Evolutionary conservation across 1,140 invertebrate genomes (phyloP), one percentile per base, ranked within the genome.

Genomic region (Sarcophaga bullata): DNA sequence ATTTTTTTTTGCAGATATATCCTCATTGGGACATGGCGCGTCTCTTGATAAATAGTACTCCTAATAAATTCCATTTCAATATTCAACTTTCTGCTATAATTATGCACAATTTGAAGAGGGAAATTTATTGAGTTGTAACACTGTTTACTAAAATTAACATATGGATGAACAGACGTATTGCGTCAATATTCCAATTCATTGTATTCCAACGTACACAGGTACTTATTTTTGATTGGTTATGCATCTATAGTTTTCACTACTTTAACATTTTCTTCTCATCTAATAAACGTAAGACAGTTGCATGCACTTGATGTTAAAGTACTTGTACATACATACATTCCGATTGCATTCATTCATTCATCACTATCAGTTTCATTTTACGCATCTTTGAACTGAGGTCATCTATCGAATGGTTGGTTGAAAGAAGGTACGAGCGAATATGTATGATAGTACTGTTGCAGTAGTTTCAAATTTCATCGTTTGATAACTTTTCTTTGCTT

Each of bases 21-120:
- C 4, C 25, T 37, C 25, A 37, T 37, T 37, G 25, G 25, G 25
- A 37, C 4, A 37, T 37, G 4, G 25, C 25, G 4, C 25, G 4
- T 37, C 4, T 37, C 25, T 37, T 37, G 4, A 37, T 37, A 37
- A 37, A 37, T 37, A 37, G 25, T 4, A 37, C 4, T 37, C 4
- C 25, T 2, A 37, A 37, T 37, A 37, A 37, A 37, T 37, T 37
- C 25, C 25, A 37, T 37, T 37, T 37, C 1, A 37, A 37, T 37
- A 37, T 37, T 37, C 4, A 37, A 37, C 25, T 37, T 4, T 37
- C 25, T 37, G 1, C 25, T 4, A 37, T 37, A 37, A 37, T 37
- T 75, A 84, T 84, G 25, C 85, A 87, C 58, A 85, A 87, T 80
- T 75, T 85, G 73, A 83, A 48, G 47, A 9, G 17, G 11, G 75